Conservation (phyloP, 2,888 invertebrate genomes). For the Notocelia uddmanniana region DNA sequence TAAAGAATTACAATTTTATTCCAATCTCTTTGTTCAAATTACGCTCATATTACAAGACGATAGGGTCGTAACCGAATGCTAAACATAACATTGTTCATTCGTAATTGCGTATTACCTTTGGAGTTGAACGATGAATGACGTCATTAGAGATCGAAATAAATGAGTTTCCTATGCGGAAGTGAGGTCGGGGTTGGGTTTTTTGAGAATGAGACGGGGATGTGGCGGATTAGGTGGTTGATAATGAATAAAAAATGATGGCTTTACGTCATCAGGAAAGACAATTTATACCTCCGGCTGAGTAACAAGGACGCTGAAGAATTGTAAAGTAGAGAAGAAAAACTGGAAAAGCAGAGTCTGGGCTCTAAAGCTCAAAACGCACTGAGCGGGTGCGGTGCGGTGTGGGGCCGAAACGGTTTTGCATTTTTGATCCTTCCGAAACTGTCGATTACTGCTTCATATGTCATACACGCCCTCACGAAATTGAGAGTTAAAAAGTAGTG, state of each 20-base stretch:
- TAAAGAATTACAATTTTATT: slow-evolving; percentile 53
- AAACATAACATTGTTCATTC: slow-evolving; percentile 36
- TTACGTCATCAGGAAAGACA: too few species aligned
- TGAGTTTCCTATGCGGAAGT: slow-evolving; percentile 24
- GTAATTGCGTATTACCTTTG: slow-evolving; percentile 51
- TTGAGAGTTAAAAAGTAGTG: too few species aligned
- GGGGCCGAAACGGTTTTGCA: too few species aligned
- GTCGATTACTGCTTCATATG: too few species aligned
- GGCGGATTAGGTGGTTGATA: background rate
- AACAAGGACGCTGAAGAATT: too few species aligned
- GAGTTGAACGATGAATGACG: slow-evolving; percentile 50
- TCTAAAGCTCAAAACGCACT: too few species aligned
- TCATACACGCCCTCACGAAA: too few species aligned
- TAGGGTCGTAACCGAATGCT: slow-evolving; percentile 5
- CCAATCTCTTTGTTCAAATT: slow-evolving; percentile 27
- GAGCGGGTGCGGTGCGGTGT: too few species aligned
- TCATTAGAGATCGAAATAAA: slow-evolving; percentile 48
- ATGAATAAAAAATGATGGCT: background rate
- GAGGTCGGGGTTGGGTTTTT: slow-evolving; percentile 15
- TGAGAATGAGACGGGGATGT: background rate
- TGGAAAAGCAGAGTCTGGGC: too few species aligned
- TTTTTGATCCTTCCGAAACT: too few species aligned
- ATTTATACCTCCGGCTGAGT: too few species aligned
- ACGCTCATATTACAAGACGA: background rate
- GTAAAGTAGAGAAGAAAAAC: too few species aligned